These are phyloP conservation scores for Tanytarsus gracilentus DNA, from an alignment of 2,888 invertebrate genomes.

Conservation along the genomic window DNA sequence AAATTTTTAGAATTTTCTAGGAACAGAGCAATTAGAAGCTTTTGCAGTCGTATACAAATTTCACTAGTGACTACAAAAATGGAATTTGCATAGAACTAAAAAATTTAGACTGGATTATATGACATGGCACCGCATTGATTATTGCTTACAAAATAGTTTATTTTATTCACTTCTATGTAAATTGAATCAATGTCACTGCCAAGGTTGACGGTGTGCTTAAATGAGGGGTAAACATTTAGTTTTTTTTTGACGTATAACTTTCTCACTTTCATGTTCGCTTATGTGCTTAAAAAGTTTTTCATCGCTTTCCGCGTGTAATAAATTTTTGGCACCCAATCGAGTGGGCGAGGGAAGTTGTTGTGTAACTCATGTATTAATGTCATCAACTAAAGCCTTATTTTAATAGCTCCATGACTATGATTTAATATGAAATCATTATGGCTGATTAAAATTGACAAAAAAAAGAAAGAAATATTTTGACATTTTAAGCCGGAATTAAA, in stretches of 20 bases:
- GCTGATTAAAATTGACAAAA: no score
- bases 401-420: no score
- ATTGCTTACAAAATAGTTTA: constrained; percentile 6
- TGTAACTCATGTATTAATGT: no score
- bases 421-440: no score
- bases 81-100: neutral
- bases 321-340: no score
- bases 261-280: no score
- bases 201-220: neutral
- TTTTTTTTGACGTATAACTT: no score
- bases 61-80: no score
- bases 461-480: no score
- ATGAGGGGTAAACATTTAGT: neutral
- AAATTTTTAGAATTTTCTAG: neutral
- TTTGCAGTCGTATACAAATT: neutral
- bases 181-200: neutral
- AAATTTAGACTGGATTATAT: constrained; percentile 1
- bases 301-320: neutral
- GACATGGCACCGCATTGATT: constrained; percentile 1
- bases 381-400: no score
- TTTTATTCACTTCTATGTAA: neutral
- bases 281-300: neutral
- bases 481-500: no score
- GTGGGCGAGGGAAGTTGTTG: no score
- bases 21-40: neutral